Evolutionary conservation across 2,113 vertebrate species (phyloP).

Genomic region (Perca schrenkii): DNA sequence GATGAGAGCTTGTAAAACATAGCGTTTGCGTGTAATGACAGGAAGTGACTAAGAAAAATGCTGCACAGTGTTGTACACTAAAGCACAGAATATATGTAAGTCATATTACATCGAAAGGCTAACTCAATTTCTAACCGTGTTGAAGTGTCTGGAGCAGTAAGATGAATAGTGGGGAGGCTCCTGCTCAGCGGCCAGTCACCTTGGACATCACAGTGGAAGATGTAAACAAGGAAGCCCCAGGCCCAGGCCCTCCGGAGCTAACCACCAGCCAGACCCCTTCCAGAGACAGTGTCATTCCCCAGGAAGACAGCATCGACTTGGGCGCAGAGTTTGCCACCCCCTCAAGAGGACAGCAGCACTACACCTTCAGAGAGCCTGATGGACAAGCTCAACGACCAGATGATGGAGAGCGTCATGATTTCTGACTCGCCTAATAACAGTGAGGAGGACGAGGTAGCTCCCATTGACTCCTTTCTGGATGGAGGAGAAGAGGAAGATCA

Average conservation of each 20-base stretch:
- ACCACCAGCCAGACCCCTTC: slow-evolving; percentile 32
- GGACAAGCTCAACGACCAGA: slow-evolving; percentile 94
- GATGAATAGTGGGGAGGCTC: slow-evolving; percentile 86
- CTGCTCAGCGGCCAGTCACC: slow-evolving; percentile 79
- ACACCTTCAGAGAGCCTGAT: slow-evolving; percentile 86
- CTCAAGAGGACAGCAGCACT: slow-evolving; percentile 85
- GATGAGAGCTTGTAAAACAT: too few species aligned
- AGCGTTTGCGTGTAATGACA: not conserved
- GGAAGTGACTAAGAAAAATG: slow-evolving; percentile 1
- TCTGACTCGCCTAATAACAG: slow-evolving; percentile 97
- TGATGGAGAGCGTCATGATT: slow-evolving; percentile 99
- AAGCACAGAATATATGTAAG: not conserved
- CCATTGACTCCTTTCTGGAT: slow-evolving; percentile 89
- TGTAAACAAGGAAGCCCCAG: slow-evolving; percentile 20
- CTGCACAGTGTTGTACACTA: not conserved
- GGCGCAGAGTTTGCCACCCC: slow-evolving; percentile 89
- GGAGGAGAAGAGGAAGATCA: slow-evolving; percentile 69
- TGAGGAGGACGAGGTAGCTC: slow-evolving; percentile 92
- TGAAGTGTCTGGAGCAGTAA: slow-evolving; percentile 34
- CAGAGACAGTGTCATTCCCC: slow-evolving; percentile 80
- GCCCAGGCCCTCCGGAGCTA: slow-evolving; percentile 9
- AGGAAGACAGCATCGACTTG: slow-evolving; percentile 93
- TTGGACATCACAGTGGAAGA: slow-evolving; percentile 71
- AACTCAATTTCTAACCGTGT: not conserved
- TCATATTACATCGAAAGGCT: not conserved